Evolutionary conservation across 2,113 vertebrate genomes (phyloP), one percentile per base, ranked within the genome.

Genomic region (Sprattus sprattus): DNA sequence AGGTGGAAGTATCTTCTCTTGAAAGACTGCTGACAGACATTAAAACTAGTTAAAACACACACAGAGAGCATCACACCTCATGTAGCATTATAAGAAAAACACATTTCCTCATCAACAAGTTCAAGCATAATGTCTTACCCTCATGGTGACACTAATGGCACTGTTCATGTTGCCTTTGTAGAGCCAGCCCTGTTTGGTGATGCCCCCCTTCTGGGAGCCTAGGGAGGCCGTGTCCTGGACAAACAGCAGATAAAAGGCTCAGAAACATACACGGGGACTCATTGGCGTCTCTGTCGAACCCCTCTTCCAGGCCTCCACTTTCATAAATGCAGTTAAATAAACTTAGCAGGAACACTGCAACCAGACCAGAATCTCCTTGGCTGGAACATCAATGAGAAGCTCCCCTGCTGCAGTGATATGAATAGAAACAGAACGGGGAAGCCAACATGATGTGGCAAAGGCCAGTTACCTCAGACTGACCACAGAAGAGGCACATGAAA

Each of bases 121-220:
- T 25, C n/a, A 64, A 20, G 22, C 64, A 71, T 10, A 60, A 18
- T 71, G 6, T 90, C 97, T 96, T 92, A 99, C 98, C 95, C 98
- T 95, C 98, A 99, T 99, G 80, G 98, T 99, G 89, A 99, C 98
- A 13, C 98, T 99, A 93, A 99, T 99, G 10, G 98, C 98, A 78
- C 97, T 99, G 92, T 99, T 99, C 96, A 99, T 96, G 93, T 99
- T 99, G 92, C 98, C 98, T 94, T 99, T 99, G 91, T 97, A 96
- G 7, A 99, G 94, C 98, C 98, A 99, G 88, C 98, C 97, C 81
- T 99, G 98, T 89, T 96, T 99, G 89, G 97, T 98, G 92, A 99
- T 96, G 15, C 98, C 98, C 0, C 97, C 98, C 91, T 99, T 99
- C 93, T 99, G 98, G 87, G 98, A 99, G 10, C 98, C 98, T 0